Conservation (phyloP, 2,113 vertebrate species). For the Sprattus sprattus region DNA sequence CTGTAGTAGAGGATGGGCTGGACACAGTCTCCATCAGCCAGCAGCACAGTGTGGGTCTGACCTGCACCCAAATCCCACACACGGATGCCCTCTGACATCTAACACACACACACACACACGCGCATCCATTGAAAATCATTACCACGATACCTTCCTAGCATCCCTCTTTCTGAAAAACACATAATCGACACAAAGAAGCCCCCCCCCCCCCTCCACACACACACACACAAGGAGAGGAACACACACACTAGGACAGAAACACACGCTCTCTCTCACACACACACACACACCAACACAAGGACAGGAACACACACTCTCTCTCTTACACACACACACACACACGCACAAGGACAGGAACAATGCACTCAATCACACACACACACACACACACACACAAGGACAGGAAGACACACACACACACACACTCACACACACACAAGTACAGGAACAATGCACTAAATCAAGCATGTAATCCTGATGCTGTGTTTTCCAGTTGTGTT, state of each 20-base stretch:
- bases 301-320: neutral
- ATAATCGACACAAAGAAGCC: too few relatives aligned
- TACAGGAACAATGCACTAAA: neutral
- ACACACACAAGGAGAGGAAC: neutral
- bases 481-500: too few relatives aligned
- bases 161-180: too few relatives aligned
- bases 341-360: too few relatives aligned
- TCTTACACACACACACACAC: neutral
- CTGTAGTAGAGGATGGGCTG: slow-evolving; percentile 88
- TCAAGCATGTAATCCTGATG: too few relatives aligned
- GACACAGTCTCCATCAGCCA: slow-evolving; percentile 84
- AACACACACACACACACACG: slow-evolving; percentile 17
- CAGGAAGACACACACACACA: too few relatives aligned
- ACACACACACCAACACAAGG: neutral
- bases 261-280: neutral
- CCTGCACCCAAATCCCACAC: slow-evolving; percentile 88
- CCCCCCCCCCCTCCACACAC: neutral
- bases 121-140: neutral
- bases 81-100: slow-evolving; percentile 78
- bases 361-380: too few relatives aligned
- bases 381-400: too few relatives aligned
- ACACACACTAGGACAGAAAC: too few relatives aligned
- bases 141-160: too few relatives aligned
- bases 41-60: slow-evolving; percentile 84
- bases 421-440: too few relatives aligned